phyloP scores from a whole-genome alignment of 2,113 vertebrate species.

The Trachemys scripta region DNA sequence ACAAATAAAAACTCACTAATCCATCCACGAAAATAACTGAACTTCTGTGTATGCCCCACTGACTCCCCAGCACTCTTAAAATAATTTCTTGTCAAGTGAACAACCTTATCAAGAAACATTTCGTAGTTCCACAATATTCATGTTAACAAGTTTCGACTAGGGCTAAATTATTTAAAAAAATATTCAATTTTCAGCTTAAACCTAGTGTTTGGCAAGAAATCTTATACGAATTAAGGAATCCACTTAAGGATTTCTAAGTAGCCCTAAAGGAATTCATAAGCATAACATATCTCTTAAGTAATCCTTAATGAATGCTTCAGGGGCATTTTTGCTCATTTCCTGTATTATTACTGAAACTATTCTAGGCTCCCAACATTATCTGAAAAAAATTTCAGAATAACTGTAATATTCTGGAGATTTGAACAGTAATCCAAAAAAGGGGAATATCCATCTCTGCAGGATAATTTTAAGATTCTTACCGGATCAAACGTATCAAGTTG shows the following conservation, averaged over 20 bases:
- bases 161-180: background rate
- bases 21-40: background rate
- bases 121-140: background rate
- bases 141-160: background rate
- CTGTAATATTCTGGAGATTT: constrained; percentile 40
- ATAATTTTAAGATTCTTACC: constrained; percentile 55
- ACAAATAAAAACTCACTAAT: background rate
- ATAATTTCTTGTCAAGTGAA: background rate
- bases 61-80: background rate
- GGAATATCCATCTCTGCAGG: constrained; percentile 16
- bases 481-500: constrained; percentile 50
- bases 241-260: constrained; percentile 31
- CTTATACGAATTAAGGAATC: constrained; percentile 34
- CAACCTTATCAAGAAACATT: background rate
- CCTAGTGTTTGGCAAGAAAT: background rate
- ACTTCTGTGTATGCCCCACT: background rate
- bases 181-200: constrained; percentile 39
- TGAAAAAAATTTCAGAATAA: constrained; percentile 35
- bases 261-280: constrained; percentile 48
- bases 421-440: constrained; percentile 41
- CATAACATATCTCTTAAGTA: constrained; percentile 24
- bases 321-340: constrained; percentile 1
- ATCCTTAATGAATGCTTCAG: constrained; percentile 42
- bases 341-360: constrained; percentile 30
- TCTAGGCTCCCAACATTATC: constrained; percentile 26